Evolutionary conservation across 2,113 vertebrate genomes (phyloP).

Genomic region (Gobius niger): DNA sequence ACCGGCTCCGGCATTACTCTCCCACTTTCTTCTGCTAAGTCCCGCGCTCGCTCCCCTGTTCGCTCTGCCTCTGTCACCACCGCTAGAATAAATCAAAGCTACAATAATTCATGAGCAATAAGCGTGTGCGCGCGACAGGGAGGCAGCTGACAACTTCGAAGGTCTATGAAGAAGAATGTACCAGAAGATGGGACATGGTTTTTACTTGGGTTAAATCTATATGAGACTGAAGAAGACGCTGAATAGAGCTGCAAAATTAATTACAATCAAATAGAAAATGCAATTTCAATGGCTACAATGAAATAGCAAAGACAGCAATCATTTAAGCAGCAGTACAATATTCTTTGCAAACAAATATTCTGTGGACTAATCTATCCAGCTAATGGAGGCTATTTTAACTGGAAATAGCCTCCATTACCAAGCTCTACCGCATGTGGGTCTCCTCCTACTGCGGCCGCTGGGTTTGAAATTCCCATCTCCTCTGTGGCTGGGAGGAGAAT

Average conservation of each 20-base stretch:
- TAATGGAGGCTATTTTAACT: too few species aligned
- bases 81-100: conserved; percentile 63
- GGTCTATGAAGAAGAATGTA: conserved; percentile 22
- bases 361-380: too few species aligned
- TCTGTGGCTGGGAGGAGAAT: conserved; percentile 36
- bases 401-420: conserved; percentile 4
- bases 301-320: too few species aligned
- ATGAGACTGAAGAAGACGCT: too few species aligned
- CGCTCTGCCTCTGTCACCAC: conserved; percentile 41
- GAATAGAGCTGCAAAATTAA: too few species aligned
- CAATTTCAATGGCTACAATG: too few species aligned
- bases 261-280: too few species aligned
- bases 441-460: conserved; percentile 17
- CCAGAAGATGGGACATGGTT: neutral
- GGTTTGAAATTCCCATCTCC: conserved; percentile 37
- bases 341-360: too few species aligned
- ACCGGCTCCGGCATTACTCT: conserved; percentile 44
- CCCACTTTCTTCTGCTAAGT: conserved; percentile 30
- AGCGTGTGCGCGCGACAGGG: conserved; percentile 21
- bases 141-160: conserved; percentile 3
- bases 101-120: conserved; percentile 65
- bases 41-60: conserved; percentile 10
- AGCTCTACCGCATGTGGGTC: conserved; percentile 18
- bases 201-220: neutral
- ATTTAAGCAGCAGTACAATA: too few species aligned